phyloP scores from a whole-genome alignment of 2,113 vertebrate species.

The Clupea harengus region DNA sequence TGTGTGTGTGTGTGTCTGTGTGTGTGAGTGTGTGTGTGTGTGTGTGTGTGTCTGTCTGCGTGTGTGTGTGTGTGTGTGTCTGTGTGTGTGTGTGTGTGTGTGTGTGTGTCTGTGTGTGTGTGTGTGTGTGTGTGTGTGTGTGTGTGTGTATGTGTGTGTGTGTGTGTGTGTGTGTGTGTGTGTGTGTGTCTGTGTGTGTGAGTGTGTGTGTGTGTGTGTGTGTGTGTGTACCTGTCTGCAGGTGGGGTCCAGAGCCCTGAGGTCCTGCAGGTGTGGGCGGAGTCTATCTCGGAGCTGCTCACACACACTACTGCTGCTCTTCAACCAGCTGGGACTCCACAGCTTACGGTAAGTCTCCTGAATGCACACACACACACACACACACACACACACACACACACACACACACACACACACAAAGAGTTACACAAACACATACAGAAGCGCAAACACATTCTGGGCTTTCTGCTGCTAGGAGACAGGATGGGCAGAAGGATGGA shows the following conservation, averaged over 20 bases:
- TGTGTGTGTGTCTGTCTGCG: not conserved
- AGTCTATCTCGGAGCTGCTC: not conserved
- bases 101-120: not conserved
- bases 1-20: not conserved
- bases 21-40: not conserved
- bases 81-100: not conserved
- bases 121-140: not conserved
- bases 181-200: not conserved
- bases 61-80: not conserved
- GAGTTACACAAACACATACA: not conserved
- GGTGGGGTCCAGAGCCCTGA: not conserved
- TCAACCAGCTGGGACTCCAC: not conserved
- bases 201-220: not conserved
- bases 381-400: not conserved
- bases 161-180: not conserved
- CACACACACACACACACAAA: not conserved
- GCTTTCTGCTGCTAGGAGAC: no score
- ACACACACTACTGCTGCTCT: not conserved
- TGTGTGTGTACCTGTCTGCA: conserved; percentile 7
- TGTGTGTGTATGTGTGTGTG: not conserved
- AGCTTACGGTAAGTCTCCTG: not conserved
- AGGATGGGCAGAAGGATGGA: no score
- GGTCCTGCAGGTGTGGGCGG: not conserved
- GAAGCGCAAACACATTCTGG: no score
- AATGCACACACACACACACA: not conserved